Evolutionary conservation across 2,888 invertebrate genomes (phyloP), one percentile per base, ranked within the genome.

Genomic region (Acleris holmiana): DNA sequence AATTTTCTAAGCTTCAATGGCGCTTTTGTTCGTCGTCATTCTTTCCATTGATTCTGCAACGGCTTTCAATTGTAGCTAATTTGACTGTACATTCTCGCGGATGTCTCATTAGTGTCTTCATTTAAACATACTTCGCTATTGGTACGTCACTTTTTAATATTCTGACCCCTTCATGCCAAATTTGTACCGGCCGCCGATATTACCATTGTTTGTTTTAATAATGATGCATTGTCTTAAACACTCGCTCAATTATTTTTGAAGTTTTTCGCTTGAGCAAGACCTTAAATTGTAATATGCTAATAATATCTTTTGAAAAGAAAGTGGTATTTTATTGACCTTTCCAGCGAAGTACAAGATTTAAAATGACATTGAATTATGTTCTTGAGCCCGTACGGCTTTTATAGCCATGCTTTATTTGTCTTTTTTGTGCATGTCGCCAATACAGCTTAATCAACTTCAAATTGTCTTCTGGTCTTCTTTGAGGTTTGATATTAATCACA

Each of bases 51-150:
- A 72, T 78, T 82, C 76, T 68, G 69, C 71, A 73, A 73, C 69
- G 71, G 61, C 67, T 77, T 75, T 78, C 73, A 73, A 73, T 73
- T 75, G 72, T 72, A 67, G 72, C 82, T 82, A 83, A 84, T 86
- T 83, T 78, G 76, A 77, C 77, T 74, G 74, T 75, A 73, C 75
- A 77, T 82, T 82, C 79, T 77, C 76, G 76, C 73, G 71, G 76
- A 76, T 77, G 77, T 84, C 82, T 87, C 84, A 88, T 88, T 88
- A 88, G 82, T 80, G 84, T 83, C 83, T 85, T 80, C 83, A 79
- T 84, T 82, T 83, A 80, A 77, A 73, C 80, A 78, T 76, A 76
- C 75, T 84, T 79, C 83, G 82, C 84, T 85, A 80, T 82, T 84
- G 78, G 76, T 79, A 78, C 71, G 71, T 82, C 80, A 88, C 83